These are phyloP conservation scores for Pseudomyrmex flavicornis DNA, from an alignment of 1,140 invertebrate species.

Conservation along the genomic window DNA sequence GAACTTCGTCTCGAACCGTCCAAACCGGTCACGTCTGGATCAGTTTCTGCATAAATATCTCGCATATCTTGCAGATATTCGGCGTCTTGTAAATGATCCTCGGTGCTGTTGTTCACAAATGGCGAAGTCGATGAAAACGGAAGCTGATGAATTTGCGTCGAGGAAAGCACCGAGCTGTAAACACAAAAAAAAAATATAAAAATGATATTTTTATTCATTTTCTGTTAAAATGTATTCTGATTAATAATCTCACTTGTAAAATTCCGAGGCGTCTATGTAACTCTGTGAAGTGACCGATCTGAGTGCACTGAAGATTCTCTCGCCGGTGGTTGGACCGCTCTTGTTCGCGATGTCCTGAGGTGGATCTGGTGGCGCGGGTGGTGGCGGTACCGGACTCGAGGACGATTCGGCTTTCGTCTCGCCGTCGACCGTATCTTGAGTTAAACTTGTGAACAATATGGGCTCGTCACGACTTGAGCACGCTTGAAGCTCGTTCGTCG, in stretches of 20 bases:
- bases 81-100: slow-evolving; percentile 65
- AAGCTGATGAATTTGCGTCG: slow-evolving; percentile 78
- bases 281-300: slow-evolving; percentile 81
- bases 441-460: slow-evolving; percentile 56
- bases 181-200: not conserved
- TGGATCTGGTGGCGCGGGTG: slow-evolving; percentile 80
- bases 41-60: slow-evolving; percentile 75
- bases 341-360: slow-evolving; percentile 72
- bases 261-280: slow-evolving; percentile 83
- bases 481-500: slow-evolving; percentile 63
- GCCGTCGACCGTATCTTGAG: slow-evolving; percentile 60
- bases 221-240: not conserved
- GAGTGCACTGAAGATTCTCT: slow-evolving; percentile 82
- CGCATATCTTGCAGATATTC: slow-evolving; percentile 66
- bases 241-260: slow-evolving; percentile 80
- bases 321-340: slow-evolving; percentile 80
- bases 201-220: slow-evolving; percentile 4
- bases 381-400: slow-evolving; percentile 77
- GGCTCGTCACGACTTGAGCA: slow-evolving; percentile 67
- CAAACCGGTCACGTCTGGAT: slow-evolving; percentile 70
- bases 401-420: slow-evolving; percentile 65
- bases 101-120: slow-evolving; percentile 63
- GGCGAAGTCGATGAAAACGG: slow-evolving; percentile 71
- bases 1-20: slow-evolving; percentile 74
- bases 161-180: slow-evolving; percentile 79